Base-by-base conservation (phyloP, 2,797 vertebrate genomes). In the Natrix natrix region DNA sequence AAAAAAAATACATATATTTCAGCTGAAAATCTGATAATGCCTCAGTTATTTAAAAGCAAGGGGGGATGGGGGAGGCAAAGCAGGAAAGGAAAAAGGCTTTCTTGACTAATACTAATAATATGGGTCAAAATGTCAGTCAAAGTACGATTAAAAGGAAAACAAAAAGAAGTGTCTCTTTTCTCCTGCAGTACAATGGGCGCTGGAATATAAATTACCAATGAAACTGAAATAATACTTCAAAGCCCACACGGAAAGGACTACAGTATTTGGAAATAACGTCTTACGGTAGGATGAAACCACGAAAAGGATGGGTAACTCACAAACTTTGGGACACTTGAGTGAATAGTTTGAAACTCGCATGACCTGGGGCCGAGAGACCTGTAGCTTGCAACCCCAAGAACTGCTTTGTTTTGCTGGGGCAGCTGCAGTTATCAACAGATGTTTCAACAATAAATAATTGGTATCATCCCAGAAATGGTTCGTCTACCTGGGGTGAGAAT, bases 371-470 rank as follows among this genome's bases (percentile, higher is more conserved):
- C 97, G 97, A 74, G 96, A 96, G 97, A 97, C 95, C 96, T 94
- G 78, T 96, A 96, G 98, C 96, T 95, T 94, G 56, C 97, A 97
- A 98, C 98, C 98, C 97, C 94, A 89, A 5, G 96, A 97, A 96
- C 96, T 90, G 96, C 97, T 98, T 98, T 98, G 97, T 98, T 97
- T 97, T 95, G 95, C 96, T 91, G 94, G 97, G 97, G 97, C 98
- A 98, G 98, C 98, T 98, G 98, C 97, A 97, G 97, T 98, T 98
- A 97, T 98, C 98, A 98, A 98, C 98, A 98, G 98, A 98, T 98
- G 98, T 98, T 98, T 98, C 97, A 74, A 98, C 97, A 98, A 98
- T 97, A 98, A 98, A 98, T 97, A 98, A 98, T 97, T 97, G 98
- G 98, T 97, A 98, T 98, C 98, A 98, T 98, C 97, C 96, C 96